Conservation (phyloP, 2,113 vertebrate genomes). For the Dryoscopus gambensis region DNA sequence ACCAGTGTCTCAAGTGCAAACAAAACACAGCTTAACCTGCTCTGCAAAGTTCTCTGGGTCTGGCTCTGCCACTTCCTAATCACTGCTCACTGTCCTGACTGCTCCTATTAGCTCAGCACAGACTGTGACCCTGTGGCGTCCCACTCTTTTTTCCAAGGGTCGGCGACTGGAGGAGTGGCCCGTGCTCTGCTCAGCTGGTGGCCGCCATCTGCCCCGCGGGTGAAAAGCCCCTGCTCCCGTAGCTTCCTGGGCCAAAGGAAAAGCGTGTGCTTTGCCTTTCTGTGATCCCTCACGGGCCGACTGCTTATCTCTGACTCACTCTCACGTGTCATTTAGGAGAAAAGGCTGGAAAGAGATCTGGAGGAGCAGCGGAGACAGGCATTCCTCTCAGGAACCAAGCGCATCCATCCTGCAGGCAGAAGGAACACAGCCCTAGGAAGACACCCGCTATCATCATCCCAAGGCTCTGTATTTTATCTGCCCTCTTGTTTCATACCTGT, state of each 20-base stretch:
- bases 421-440: background rate
- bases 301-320: background rate
- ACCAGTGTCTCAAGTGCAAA: background rate
- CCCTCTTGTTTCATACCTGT: background rate
- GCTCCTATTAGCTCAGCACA: accelerated
- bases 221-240: background rate
- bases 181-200: background rate
- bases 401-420: background rate
- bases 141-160: background rate
- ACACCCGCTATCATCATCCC: accelerated
- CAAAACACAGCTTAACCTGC: background rate
- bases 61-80: background rate
- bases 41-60: background rate
- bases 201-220: background rate
- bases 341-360: background rate
- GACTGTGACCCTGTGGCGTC: accelerated
- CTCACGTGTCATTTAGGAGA: background rate
- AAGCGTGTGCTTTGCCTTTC: background rate
- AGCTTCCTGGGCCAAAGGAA: background rate
- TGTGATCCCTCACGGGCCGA: background rate
- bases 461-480: background rate
- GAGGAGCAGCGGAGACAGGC: background rate
- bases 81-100: background rate
- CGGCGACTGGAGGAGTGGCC: background rate
- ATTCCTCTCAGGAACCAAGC: background rate